Evolutionary conservation across 2,797 vertebrate genomes (phyloP), one percentile per base, ranked within the genome.

Genomic region (Molossus alvarezi): DNA sequence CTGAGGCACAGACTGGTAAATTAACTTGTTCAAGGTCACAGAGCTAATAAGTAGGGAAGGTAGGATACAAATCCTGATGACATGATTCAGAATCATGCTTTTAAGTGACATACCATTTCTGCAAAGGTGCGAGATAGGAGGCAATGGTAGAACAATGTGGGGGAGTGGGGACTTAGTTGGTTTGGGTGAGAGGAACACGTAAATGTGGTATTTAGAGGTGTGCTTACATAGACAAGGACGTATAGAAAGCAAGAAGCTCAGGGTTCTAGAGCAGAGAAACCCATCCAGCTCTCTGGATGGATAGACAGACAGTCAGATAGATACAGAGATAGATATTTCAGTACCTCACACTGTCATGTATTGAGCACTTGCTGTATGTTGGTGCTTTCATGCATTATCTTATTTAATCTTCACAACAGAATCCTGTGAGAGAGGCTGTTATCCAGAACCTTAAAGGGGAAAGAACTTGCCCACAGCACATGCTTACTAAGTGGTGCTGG

Each of bases 391-490:
- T 58, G 29, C 14, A 72, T 71, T 62, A n/a, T 60, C 51, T 71
- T 53, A 73, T 69, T 90, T 90, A 75, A 90, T 90, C 48, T 65
- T 79, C 64, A 94, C 37, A 60, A 75, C 33, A 88, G 33, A 86
- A 76, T 88, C 37, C 4, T 60, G 6, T 48, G 71, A 88, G 57
- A 65, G 9, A 53, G 10, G 11, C 69, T 76, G 12, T 86, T 86
- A 58, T n/a, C 76, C 45, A 90, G 57, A 94, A 76, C 23, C 25
- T 62, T 48, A 29, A 33, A 75, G 21, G 33, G 79, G 64, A 57
- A 85, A 45, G 53, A 85, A 82, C 17, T 92, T 62, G n/a, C 58
- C 73, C 25, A 57, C 14, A 53, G 55, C 18, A 51, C 3, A 23
- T 13, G 15, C 53, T 81, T 53, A 85, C 64, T 81, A 57, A 84